Base-by-base conservation (phyloP, 2,888 invertebrate genomes). In the Tetrapedia diversipes region DNA sequence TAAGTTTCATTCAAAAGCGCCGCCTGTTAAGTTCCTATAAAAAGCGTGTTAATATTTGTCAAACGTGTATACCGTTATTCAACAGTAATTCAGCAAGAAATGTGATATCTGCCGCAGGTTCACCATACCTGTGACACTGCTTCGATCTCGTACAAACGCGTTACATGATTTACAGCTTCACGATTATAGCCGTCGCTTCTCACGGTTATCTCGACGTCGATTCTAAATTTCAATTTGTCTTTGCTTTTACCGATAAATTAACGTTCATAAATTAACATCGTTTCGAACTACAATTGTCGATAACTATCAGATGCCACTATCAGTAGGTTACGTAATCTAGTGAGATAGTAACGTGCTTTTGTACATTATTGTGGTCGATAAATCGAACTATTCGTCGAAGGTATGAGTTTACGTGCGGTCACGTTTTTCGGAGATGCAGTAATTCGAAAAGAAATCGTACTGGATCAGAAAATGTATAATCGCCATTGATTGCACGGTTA, bases 151-250 rank as follows among this genome's bases (percentile, higher is more conserved):
- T 39, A 47, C 37, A 47, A 65, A 69, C 49, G 49, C 49, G 67
- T 64, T 69, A 34, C 54, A 63, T 69, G 74, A 80, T 83, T 80
- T 80, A 82, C 57, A 27, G 53, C 60, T n/a, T 19, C 47, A 19
- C 8, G 24, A 63, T 71, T 57, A 51, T 47, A 53, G 37, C 37
- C 47, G 10, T 19, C 4, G 16, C 16, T 65, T 70, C 60, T 51
- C 63, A 45, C 65, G 34, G 47, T 37, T 65, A 43, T 54, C 10
- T 19, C 24, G 14, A 4, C 1, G 37, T 39, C 8, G n/a, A 49
- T 54, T 29, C 19, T 19, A 10, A 19, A 19, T 34, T 19, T 1
- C n/a, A 34, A 63, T 51, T 65, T 57, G 49, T 45, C 56, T 1
- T 37, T 16, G 4, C 29, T 37, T 59, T 51, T 53, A 4, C 10